phyloP scores from a whole-genome alignment of 2,797 vertebrate species.

The Sebastes goodei region DNA sequence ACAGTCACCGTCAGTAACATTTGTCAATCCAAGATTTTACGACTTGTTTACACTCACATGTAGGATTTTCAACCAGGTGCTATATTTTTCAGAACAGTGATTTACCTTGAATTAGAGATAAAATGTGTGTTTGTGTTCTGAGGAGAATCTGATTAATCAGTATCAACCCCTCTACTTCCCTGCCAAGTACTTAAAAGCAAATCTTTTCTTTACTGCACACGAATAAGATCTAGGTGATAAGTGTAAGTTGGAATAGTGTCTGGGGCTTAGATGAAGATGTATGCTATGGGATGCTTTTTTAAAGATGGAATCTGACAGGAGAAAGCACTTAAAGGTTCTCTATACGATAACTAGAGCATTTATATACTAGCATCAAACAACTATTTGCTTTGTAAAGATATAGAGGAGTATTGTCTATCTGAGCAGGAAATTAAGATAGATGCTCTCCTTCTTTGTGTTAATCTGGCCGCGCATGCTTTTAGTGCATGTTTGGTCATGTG shows the following conservation, averaged over 20 bases:
- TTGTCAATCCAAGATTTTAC: not conserved
- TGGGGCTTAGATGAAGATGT: constrained; percentile 11
- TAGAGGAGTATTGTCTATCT: too few species aligned
- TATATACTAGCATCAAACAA: too few species aligned
- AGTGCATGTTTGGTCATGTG: too few species aligned
- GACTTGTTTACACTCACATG: not conserved
- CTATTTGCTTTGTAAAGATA: too few species aligned
- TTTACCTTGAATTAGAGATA: not conserved
- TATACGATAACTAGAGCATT: too few species aligned
- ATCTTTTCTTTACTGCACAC: constrained; percentile 6
- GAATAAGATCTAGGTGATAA: constrained; percentile 15
- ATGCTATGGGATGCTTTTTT: not conserved
- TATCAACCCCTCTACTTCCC: not conserved
- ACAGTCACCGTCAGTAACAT: not conserved
- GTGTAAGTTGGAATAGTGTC: not conserved
- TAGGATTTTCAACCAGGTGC: not conserved
- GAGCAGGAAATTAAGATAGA: too few species aligned
- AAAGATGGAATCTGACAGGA: constrained; percentile 17
- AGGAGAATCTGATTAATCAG: not conserved
- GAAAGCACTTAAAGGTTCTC: not conserved
- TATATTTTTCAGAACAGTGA: not conserved
- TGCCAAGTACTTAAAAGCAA: not conserved
- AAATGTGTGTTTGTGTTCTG: constrained; percentile 4
- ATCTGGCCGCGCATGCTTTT: too few species aligned
- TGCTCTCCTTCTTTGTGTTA: too few species aligned